Base-by-base conservation (phyloP, 2,888 invertebrate genomes). In the Yponomeuta evonymella region DNA sequence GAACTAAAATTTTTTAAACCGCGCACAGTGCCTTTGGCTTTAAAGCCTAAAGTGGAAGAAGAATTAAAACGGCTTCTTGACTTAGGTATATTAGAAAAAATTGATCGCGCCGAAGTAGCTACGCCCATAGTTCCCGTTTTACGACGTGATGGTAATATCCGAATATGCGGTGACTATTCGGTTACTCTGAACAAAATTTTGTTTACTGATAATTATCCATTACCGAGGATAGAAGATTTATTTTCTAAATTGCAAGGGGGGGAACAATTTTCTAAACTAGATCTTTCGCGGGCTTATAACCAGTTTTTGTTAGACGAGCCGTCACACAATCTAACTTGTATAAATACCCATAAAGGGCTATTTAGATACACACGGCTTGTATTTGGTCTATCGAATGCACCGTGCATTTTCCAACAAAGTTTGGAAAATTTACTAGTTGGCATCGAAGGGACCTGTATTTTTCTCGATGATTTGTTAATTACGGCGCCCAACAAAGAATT, bases 141-240 rank as follows among this genome's bases (percentile, higher is more conserved):
- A 23, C 68, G 70, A 6, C 51, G 70, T 5, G 33, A 36, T 23
- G 23, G 23, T 23, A 23, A 23, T 23, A 23, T 23, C 23, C 23
- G 23, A 23, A 23, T 23, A 23, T 23, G 23, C 23, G 23, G 23
- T 23, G 23, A 23, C 23, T 23, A 23, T 23, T 23, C 23, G 23
- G 23, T 23, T 23, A 23, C 23, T 23, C 23, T 23, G 23, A 23
- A 23, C 23, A 23, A 23, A 23, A 23, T 23, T 23, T 23, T 23
- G 23, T 23, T 23, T 23, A 23, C 23, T 23, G 23, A 23, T 23
- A 23, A 23, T 23, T 23, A 77, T 69, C 77, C 77, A 0, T 62
- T 79, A 0, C 80, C 78, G 0, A 74, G 76, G 0, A 76, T 77
- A 10, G 77, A 78, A 5, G 75, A 79, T 8, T 58, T 79, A 8